phyloP scores from a whole-genome alignment of 2,113 vertebrate species.

The Pelodiscus sinensis region DNA sequence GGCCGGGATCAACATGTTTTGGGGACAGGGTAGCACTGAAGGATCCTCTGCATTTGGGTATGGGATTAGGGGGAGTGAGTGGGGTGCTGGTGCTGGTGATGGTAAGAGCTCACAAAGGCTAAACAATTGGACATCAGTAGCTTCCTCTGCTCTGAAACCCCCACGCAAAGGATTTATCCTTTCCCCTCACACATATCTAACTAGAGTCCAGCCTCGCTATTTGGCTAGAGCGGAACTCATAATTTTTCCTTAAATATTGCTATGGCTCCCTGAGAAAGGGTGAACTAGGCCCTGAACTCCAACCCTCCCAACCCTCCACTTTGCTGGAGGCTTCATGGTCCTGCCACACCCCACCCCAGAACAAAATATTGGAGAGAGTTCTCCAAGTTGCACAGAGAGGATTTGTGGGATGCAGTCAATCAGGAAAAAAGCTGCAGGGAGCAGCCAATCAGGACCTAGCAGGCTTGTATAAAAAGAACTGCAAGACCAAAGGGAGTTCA shows the following conservation, averaged over 20 bases:
- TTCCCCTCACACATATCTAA: rapidly evolving
- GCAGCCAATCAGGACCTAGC: too few relatives aligned
- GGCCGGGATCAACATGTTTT: background rate
- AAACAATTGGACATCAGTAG: background rate
- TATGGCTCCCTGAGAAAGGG: background rate
- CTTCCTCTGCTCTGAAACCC: background rate
- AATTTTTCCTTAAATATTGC: background rate
- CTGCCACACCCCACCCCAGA: too few relatives aligned
- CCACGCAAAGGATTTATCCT: background rate
- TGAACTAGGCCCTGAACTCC: too few relatives aligned
- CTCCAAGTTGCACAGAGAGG: too few relatives aligned
- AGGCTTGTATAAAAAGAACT: too few relatives aligned
- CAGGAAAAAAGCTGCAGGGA: too few relatives aligned
- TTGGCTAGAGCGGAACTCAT: background rate
- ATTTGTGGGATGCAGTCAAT: too few relatives aligned
- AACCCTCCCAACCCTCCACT: too few relatives aligned
- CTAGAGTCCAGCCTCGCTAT: background rate
- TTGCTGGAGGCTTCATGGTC: too few relatives aligned
- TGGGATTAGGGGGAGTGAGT: background rate
- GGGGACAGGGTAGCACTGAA: background rate
- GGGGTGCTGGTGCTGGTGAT: background rate
- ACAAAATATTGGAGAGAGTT: too few relatives aligned
- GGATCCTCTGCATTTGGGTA: background rate
- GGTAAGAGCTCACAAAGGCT: background rate
- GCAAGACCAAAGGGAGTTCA: too few relatives aligned